Percentiles rank a stretch among this genome's conserved stretches.
Evolutionary conservation across 2,888 invertebrate genomes (phyloP).

Genomic region (Tortrix viridana): DNA sequence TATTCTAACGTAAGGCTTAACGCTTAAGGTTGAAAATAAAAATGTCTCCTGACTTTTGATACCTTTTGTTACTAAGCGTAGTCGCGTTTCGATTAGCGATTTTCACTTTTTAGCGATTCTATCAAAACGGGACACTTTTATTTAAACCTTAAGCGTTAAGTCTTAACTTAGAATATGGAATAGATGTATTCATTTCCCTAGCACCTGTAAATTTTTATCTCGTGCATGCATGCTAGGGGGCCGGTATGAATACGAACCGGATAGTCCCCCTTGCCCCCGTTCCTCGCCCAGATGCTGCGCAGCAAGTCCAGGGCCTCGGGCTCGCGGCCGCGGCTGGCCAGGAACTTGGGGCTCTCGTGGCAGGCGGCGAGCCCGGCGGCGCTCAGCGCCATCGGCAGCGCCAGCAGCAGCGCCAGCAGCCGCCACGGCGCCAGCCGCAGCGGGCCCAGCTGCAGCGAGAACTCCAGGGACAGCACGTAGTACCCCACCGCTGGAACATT

Average conservation of each 20-base stretch:
- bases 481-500: conserved; percentile 53
- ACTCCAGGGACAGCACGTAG: conserved; percentile 51
- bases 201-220: no score
- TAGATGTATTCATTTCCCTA: no score
- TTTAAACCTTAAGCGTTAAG: no score
- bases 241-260: conserved; percentile 43
- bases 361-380: conserved; percentile 80
- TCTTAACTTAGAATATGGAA: no score
- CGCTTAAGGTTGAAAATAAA: no score
- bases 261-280: conserved; percentile 61
- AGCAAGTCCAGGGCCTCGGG: conserved; percentile 86
- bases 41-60: no score
- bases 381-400: conserved; percentile 84
- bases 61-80: no score
- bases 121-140: no score
- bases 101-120: no score
- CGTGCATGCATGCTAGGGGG: no score
- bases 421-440: conserved; percentile 61
- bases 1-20: no score
- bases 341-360: conserved; percentile 90
- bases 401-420: conserved; percentile 57
- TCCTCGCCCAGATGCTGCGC: conserved; percentile 80
- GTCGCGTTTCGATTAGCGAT: no score
- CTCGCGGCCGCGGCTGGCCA: conserved; percentile 84
- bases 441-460: conserved; percentile 48